Percentiles rank a stretch among this genome's conserved stretches.
Evolutionary conservation across 2,888 invertebrate genomes (phyloP).

Genomic region (Acrobasis repandana): DNA sequence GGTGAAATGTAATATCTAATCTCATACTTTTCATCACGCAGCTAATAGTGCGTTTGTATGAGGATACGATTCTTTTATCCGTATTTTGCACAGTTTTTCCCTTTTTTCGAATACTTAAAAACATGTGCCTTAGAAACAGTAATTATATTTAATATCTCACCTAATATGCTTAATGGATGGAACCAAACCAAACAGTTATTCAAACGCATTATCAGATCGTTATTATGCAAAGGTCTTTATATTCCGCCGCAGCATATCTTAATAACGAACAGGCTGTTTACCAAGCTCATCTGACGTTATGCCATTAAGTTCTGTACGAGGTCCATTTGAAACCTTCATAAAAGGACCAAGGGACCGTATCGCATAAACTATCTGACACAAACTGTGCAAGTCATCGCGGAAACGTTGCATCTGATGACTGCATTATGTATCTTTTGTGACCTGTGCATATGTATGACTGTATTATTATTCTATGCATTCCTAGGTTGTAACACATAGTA

Average conservation of each 20-base stretch:
- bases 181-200: not conserved
- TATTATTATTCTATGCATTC: not conserved
- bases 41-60: no score
- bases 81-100: no score
- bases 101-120: no score
- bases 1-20: no score
- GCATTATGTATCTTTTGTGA: not conserved
- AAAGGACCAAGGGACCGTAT: constrained; percentile 40
- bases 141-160: no score
- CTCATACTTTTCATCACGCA: no score
- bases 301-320: constrained; percentile 51
- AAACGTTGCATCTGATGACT: not conserved
- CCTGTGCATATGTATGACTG: not conserved
- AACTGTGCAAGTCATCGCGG: constrained; percentile 30
- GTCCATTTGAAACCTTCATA: constrained; percentile 51
- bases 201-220: not conserved
- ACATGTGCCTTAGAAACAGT: no score
- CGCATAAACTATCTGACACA: constrained; percentile 44
- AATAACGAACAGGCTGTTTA: not conserved
- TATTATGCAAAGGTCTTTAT: not conserved
- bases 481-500: no score
- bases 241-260: not conserved
- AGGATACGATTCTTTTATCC: no score
- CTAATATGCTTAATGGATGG: not conserved
- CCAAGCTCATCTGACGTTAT: constrained; percentile 54